Evolutionary conservation across 1,140 invertebrate species (phyloP).

Genomic region (Solenopsis invicta): DNA sequence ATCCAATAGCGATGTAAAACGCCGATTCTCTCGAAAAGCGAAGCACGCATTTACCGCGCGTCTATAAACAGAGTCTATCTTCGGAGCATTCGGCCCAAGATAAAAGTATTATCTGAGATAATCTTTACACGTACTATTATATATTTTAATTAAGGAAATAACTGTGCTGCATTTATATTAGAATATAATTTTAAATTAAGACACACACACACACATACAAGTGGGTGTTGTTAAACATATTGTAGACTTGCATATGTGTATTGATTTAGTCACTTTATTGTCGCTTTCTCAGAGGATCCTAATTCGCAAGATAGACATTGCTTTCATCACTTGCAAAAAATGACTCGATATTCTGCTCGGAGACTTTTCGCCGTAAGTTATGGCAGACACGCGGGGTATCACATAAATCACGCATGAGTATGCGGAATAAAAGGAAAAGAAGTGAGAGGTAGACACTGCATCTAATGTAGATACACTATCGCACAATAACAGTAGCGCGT

Average conservation of each 20-base stretch:
- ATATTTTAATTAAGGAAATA: slow-evolving; percentile 8
- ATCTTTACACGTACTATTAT: background rate
- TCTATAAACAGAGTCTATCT: slow-evolving; percentile 15
- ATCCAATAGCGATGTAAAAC: slow-evolving; percentile 22
- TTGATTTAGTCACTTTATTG: background rate
- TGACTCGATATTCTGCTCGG: slow-evolving; percentile 1
- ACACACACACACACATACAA: background rate
- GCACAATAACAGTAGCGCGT: slow-evolving; percentile 53
- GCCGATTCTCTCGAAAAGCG: slow-evolving; percentile 7
- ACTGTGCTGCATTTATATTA: background rate
- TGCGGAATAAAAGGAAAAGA: slow-evolving; percentile 54
- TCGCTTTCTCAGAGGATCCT: background rate
- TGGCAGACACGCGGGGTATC: background rate
- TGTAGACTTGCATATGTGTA: background rate
- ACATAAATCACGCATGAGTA: slow-evolving; percentile 64
- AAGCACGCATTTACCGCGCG: slow-evolving; percentile 1
- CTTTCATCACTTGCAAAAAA: slow-evolving; percentile 17
- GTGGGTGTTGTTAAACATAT: background rate
- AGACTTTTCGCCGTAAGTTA: slow-evolving; percentile 35
- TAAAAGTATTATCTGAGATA: slow-evolving; percentile 29
- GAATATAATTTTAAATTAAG: background rate
- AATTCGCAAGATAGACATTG: background rate
- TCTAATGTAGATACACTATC: slow-evolving; percentile 61
- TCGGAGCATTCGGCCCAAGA: background rate
- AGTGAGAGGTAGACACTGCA: slow-evolving; percentile 29